phyloP scores from a whole-genome alignment of 1,140 invertebrate species.

The Temnothorax longispinosus region DNA sequence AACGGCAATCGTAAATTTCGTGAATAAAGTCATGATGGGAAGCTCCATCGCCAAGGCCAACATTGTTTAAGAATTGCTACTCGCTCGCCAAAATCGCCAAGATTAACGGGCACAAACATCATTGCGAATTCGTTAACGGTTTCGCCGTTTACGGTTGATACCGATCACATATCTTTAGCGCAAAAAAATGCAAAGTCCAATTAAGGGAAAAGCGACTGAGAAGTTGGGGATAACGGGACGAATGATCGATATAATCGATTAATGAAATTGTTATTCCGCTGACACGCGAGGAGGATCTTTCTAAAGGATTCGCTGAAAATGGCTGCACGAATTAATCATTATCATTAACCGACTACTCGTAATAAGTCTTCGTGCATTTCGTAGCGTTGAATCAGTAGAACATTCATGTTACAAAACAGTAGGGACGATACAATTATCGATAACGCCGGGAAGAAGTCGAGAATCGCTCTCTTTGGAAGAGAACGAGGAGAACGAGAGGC shows the following conservation, averaged over 20 bases:
- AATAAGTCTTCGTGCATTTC: conserved; percentile 63
- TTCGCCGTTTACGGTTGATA: conserved; percentile 8
- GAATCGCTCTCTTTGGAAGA: conserved; percentile 18
- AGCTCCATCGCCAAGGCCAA: conserved; percentile 86
- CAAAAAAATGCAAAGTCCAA: conserved; percentile 11
- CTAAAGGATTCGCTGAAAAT: not conserved
- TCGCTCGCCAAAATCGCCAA: not conserved
- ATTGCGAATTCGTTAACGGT: conserved; percentile 17
- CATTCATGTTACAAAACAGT: conserved; percentile 58
- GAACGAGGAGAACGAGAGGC: not conserved
- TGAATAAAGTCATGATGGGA: conserved; percentile 95
- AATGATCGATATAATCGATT: conserved; percentile 27
- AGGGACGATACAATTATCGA: conserved; percentile 48
- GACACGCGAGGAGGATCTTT: conserved; percentile 1
- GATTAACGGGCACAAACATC: conserved; percentile 39
- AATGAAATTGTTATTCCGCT: not conserved
- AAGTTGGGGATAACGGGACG: conserved; percentile 10
- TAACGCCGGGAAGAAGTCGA: conserved; percentile 41
- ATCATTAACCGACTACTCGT: conserved; percentile 48
- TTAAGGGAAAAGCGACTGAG: conserved; percentile 1
- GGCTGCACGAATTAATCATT: conserved; percentile 36
- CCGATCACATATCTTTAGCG: conserved; percentile 36
- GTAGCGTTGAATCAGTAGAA: conserved; percentile 65
- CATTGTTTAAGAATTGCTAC: conserved; percentile 83
- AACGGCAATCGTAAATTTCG: conserved; percentile 97